Percentiles rank a stretch among this genome's conserved stretches.
Conservation (phyloP, 2,888 invertebrate species). For the Adela reaumurella region DNA sequence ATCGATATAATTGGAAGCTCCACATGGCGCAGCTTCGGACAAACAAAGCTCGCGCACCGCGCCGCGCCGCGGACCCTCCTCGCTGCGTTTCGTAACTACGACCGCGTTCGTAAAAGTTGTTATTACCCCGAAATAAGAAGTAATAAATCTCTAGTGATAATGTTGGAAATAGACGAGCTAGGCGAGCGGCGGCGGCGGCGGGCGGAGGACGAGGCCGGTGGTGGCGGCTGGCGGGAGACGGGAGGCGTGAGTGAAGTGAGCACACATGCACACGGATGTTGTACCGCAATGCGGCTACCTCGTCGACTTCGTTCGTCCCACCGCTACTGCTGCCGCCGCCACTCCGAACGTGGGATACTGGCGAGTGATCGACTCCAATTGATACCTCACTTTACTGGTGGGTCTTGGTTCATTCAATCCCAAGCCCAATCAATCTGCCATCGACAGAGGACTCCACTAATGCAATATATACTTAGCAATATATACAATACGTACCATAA, state of each 20-base stretch:
- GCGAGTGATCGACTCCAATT: not conserved
- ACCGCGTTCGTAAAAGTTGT: not conserved
- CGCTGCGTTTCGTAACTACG: not conserved
- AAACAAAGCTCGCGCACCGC: not conserved
- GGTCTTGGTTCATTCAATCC: no score
- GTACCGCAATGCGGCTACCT: not conserved
- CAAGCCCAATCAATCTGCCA: no score
- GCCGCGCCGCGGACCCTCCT: not conserved
- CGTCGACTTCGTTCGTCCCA: not conserved
- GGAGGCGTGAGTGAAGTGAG: not conserved
- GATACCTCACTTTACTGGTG: no score
- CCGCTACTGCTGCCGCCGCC: not conserved
- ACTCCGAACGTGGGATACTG: not conserved
- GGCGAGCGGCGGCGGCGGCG: no score
- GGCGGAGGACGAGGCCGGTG: no score
- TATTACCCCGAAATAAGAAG: slow-evolving; percentile 5
- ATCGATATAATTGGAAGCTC: no score
- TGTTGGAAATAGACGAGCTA: slow-evolving; percentile 6
- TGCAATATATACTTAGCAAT: no score
- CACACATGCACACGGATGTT: not conserved
- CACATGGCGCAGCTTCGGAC: no score
- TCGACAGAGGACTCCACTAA: no score
- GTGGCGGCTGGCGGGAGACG: no score
- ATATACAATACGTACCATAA: no score
- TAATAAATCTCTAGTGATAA: slow-evolving; percentile 8